Percentiles rank a stretch among this genome's conserved stretches.
These are phyloP conservation scores for Crocodylus rhombifer DNA, from an alignment of 2,797 vertebrate genomes.

Conservation along the genomic window DNA sequence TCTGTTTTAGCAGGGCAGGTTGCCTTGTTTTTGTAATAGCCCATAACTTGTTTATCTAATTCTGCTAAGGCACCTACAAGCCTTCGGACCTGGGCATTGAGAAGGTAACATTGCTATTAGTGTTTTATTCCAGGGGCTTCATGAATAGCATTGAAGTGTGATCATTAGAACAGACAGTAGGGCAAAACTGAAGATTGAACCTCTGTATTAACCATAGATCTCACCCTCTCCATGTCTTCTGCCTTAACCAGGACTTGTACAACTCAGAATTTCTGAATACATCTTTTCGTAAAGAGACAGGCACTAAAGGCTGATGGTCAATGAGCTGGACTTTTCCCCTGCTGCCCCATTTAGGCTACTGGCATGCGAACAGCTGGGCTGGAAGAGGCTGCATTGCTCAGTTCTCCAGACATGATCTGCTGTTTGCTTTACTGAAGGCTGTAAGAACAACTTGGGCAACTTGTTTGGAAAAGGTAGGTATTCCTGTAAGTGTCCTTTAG, in stretches of 20 bases:
- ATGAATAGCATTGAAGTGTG: neutral
- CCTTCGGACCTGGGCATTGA: neutral
- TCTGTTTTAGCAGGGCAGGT: neutral
- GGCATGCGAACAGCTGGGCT: neutral
- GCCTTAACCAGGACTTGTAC: neutral
- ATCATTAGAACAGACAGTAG: neutral
- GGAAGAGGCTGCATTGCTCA: neutral
- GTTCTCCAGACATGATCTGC: constrained; percentile 18
- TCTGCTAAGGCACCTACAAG: neutral
- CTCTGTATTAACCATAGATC: neutral
- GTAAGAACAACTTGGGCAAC: constrained; percentile 2
- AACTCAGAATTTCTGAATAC: accelerated
- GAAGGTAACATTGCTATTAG: neutral
- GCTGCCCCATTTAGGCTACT: neutral
- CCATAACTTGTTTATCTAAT: neutral
- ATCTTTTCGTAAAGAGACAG: accelerated
- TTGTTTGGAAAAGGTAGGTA: neutral
- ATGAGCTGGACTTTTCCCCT: neutral
- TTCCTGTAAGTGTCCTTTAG: neutral
- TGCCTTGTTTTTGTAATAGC: neutral
- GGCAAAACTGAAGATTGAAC: neutral
- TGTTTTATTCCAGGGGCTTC: neutral
- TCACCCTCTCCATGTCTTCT: neutral
- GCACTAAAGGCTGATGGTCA: neutral
- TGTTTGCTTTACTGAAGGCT: constrained; percentile 28